These are phyloP conservation scores for Calyptomena viridis DNA, from an alignment of 2,113 vertebrate genomes.

Conservation along the genomic window DNA sequence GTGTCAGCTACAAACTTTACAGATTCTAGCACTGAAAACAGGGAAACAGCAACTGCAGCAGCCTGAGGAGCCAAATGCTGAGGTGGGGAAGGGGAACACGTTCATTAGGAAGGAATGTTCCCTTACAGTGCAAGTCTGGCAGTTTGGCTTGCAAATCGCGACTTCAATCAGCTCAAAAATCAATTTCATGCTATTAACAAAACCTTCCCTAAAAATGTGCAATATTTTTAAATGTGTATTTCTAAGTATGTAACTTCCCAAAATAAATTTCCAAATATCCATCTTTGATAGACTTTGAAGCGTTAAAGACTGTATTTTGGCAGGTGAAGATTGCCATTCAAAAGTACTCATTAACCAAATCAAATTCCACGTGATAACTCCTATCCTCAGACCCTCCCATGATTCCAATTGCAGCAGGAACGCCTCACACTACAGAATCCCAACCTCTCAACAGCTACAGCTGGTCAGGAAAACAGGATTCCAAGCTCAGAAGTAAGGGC, in stretches of 20 bases:
- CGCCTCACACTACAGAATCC: not conserved
- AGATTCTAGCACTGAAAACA: not conserved
- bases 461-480: not conserved
- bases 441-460: not conserved
- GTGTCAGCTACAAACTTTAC: not conserved
- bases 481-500: not conserved
- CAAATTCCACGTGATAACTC: not conserved
- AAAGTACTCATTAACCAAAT: not conserved
- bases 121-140: not conserved
- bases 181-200: not conserved
- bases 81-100: not conserved
- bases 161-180: not conserved
- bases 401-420: not conserved
- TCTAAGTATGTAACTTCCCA: not conserved
- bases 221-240: not conserved
- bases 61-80: not conserved
- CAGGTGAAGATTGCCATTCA: not conserved
- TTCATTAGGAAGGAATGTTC: not conserved
- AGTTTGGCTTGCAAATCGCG: not conserved
- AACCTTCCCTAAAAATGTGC: not conserved
- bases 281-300: not conserved
- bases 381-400: not conserved
- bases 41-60: not conserved
- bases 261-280: not conserved
- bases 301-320: not conserved